Percentiles rank a stretch among this genome's conserved stretches.
Conservation (phyloP, 2,113 vertebrate genomes). For the Progne subis region DNA sequence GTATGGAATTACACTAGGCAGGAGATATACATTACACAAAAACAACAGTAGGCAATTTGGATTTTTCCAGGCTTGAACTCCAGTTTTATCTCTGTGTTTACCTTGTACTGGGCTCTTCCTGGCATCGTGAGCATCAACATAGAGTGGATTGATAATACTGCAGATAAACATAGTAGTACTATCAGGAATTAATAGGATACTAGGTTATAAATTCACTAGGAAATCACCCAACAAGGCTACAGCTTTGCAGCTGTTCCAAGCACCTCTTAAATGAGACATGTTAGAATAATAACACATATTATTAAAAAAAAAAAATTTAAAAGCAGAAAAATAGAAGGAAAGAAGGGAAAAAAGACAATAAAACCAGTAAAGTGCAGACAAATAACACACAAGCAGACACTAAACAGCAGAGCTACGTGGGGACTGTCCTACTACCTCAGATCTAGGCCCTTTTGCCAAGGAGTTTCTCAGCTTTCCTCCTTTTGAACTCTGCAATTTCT, state of each 20-base stretch:
- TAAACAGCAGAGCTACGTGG: not conserved
- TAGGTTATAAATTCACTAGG: not conserved
- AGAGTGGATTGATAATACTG: not conserved
- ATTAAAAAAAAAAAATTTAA: too few relatives aligned
- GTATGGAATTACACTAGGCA: not conserved
- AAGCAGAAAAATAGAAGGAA: not conserved
- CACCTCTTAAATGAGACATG: not conserved
- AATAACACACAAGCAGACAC: conserved; percentile 25
- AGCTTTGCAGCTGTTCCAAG: not conserved
- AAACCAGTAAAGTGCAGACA: not conserved
- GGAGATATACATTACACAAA: not conserved
- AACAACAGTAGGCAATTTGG: not conserved
- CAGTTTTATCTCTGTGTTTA: not conserved
- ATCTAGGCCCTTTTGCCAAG: conserved; percentile 72
- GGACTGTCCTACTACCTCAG: conserved; percentile 77
- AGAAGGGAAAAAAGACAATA: not conserved
- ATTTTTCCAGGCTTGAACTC: not conserved
- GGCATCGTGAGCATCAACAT: not conserved
- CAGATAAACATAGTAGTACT: not conserved
- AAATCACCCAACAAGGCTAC: not conserved
- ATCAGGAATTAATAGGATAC: not conserved
- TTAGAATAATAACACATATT: not conserved
- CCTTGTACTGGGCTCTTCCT: not conserved
- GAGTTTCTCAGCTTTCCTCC: conserved; percentile 85
- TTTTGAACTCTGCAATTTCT: conserved; percentile 85